These are phyloP conservation scores for Ochropleura leucogaster DNA, from an alignment of 2,888 invertebrate genomes.

Conservation along the genomic window DNA sequence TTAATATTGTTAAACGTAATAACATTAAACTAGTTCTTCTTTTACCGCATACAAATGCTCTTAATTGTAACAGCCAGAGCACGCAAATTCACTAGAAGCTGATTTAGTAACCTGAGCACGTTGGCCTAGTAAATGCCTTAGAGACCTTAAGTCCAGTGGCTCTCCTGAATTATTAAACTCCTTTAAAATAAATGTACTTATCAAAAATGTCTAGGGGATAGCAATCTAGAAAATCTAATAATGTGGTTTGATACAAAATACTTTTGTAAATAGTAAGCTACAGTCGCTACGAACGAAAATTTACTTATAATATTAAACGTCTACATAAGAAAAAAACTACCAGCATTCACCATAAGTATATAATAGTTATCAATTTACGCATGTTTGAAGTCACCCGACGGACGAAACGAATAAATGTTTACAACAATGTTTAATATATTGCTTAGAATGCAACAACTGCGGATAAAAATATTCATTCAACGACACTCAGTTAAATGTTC, in stretches of 20 bases:
- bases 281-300: background rate
- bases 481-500: constrained; percentile 26
- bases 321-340: background rate
- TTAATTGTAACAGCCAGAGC: constrained; percentile 24
- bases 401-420: constrained; percentile 4
- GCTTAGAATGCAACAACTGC: constrained; percentile 1
- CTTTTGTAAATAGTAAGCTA: background rate
- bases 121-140: constrained; percentile 44
- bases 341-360: background rate
- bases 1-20: constrained; percentile 2
- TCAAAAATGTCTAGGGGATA: constrained; percentile 23
- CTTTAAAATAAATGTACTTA: constrained; percentile 42
- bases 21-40: constrained; percentile 24
- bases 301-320: background rate
- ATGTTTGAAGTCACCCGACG: background rate
- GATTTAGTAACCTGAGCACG: constrained; percentile 42
- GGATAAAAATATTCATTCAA: constrained; percentile 35
- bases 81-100: constrained; percentile 39
- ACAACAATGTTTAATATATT: constrained; percentile 9
- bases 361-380: background rate
- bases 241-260: background rate
- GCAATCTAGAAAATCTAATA: background rate
- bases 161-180: constrained; percentile 48
- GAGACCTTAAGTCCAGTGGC: constrained; percentile 37
- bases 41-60: constrained; percentile 29